Base-by-base conservation (phyloP, 2,113 vertebrate genomes). In the Pimephales promelas region DNA sequence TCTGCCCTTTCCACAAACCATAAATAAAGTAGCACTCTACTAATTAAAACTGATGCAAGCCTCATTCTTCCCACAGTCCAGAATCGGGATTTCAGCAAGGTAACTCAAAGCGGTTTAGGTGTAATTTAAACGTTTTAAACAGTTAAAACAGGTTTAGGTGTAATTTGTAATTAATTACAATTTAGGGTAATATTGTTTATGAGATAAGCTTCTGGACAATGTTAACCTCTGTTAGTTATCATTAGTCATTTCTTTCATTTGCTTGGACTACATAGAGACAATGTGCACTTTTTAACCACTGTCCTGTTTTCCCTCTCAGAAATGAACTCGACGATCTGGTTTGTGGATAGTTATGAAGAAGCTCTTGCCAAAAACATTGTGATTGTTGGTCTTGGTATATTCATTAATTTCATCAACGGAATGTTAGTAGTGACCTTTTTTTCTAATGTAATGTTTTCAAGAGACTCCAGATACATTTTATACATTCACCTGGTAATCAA, bases 381-480 rank as follows among this genome's bases (percentile, higher is more conserved):
- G 26, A 45, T 84, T 13, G 74, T 87, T 54, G 24, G n/a, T 24
- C 47, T 87, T 22, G 73, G 66, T 26, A 18, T 83, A n/a, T 14
- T 85, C 40, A 83, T 85, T 54, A 87, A 78, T n/a, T 83, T 54
- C 52, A 88, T 88, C 43, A 88, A 88, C 9, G 82, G 84, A 10
- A 73, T 84, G 28, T 66, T 88, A 3, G 78, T 88, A 9, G 10
- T 79, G 66, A 72, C 54, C 11, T 86, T 86, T 31, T 84, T 82
- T 10, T 79, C n/a, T 24, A 66, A 79, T 81, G 31, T 68, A 43
- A 62, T 80, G 31, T 85, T 88, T 45, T 75, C 77, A 28, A 82
- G 11, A 14, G 83, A 86, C 45, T 49, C 87, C 40, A 84, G 87
- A 75, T 88, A 86, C 70, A 88, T 88, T 20, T 36, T 88, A 73